Conservation (phyloP, 2,888 invertebrate species). For the Bellardia pandia region DNA sequence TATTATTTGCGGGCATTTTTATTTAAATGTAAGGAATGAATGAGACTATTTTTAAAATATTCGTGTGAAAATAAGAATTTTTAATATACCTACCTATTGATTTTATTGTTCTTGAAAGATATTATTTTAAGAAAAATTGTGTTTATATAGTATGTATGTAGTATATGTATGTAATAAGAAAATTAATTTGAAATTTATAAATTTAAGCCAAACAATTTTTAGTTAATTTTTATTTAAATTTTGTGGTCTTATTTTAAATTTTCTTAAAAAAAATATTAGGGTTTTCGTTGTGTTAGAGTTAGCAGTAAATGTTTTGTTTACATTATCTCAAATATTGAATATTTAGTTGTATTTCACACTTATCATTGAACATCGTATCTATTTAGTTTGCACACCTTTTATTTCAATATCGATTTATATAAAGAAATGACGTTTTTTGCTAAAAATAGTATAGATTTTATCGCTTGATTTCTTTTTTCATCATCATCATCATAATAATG, state of each 20-base stretch:
- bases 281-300: neutral
- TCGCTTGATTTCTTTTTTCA: constrained; percentile 42
- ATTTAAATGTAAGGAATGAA: neutral
- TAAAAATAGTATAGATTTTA: constrained; percentile 44
- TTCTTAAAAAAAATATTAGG: neutral
- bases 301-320: neutral
- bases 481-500: constrained; percentile 12
- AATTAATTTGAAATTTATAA: too few species aligned
- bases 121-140: too few species aligned
- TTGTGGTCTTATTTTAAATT: neutral
- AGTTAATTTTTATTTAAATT: too few species aligned
- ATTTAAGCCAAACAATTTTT: too few species aligned
- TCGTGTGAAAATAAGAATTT: neutral
- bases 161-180: too few species aligned
- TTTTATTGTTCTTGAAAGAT: too few species aligned
- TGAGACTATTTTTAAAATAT: neutral
- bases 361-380: too few species aligned
- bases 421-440: constrained; percentile 55
- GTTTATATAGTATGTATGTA: too few species aligned
- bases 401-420: constrained; percentile 46
- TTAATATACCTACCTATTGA: too few species aligned
- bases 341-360: neutral
- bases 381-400: constrained; percentile 44
- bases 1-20: neutral
- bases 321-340: neutral